Evolutionary conservation across 2,113 vertebrate genomes (phyloP), one percentile per base, ranked within the genome.

Genomic region (Pomatorhinus ruficollis): DNA sequence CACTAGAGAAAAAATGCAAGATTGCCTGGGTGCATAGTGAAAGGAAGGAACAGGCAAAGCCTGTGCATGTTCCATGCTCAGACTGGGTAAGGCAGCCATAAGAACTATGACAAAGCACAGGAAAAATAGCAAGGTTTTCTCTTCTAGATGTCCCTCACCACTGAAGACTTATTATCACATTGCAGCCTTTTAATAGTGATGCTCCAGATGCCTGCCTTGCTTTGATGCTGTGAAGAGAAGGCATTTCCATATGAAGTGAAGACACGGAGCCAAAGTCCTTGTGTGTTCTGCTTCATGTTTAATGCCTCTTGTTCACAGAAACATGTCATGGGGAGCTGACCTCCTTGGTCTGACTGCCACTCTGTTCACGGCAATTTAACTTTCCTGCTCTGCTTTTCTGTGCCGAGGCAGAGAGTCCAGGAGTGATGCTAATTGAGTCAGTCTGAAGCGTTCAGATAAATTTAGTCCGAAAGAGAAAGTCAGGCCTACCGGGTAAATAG

Each of bases 361-460:
- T 89, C 61, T 68, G 23, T 91, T 95, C 0, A 0, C 72, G 78
- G 72, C 77, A 87, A 91, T 95, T 97, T 94, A 82, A 93, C 91
- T 89, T 92, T 54, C 57, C 82, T 91, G 57, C 47, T 95, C 87
- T 84, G 56, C 89, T 93, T 78, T 93, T 75, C 69, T 68, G 56
- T 87, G 78, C 40, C 2, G 13, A 84, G 88, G 52, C 71, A 82
- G 75, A 59, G 76, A 92, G 83, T 83, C 93, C 90, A 74, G 81
- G 61, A 91, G 56, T 74, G 88, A 90, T 93, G 69, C 86, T 97
- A 97, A 96, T 92, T 95, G 93, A 96, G 75, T 92, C 83, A 80
- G 87, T 96, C 91, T 95, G 96, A 95, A 83, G 87, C 81, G 82
- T 61, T 95, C 79, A 80, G 95, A 95, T 94, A 95, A 93, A 96